Evolutionary conservation across 2,888 invertebrate genomes (phyloP), one percentile per base, ranked within the genome.

Genomic region (Pyrocoelia pectoralis): DNA sequence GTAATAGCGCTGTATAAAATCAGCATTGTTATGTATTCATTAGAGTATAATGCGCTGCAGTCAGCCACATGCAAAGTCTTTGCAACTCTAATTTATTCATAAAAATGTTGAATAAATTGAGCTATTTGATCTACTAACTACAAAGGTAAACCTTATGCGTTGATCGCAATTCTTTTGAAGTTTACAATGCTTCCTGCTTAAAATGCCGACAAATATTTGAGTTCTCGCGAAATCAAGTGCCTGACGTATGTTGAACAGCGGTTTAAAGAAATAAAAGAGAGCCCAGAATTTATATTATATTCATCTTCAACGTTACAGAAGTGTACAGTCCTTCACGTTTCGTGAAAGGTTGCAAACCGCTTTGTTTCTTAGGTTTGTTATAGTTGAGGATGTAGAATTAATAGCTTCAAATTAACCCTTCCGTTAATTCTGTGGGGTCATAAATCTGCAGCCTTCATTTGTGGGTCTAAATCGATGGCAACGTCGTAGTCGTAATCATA

Each of bases 391-490:
- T 79, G 73, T 71, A 73, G 75, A 77, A 80, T 79, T 80, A 80
- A 81, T 81, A 76, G 74, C 76, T 73, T 76, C 72, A 78, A 80
- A 81, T 80, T 79, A 80, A 81, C 79, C 80, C 81, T 80, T 80
- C 74, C 77, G 76, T 79, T 79, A 79, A 80, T 78, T 79, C 78
- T 79, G 78, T 78, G 73, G 74, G 75, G 78, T 78, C 74, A 80
- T 81, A 81, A 81, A 81, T 81, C 79, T 79, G 74, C 68, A 76
- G 73, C 79, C 77, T 79, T 80, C 79, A 80, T 80, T 79, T 79
- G 78, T 70, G 75, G 78, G 73, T 73, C 74, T 74, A 74, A 74
- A 78, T 78, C 75, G 74, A 75, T 69, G 73, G 70, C 61, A 64
- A 55, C 62, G 61, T 61, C 65, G 55, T 67, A 68, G 73, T 72